A percentile compares a stretch with the other conserved stretches of the same genome.
These are phyloP conservation scores for Agrilus biguttatus DNA, from an alignment of 2,888 invertebrate species.

Conservation along the genomic window DNA sequence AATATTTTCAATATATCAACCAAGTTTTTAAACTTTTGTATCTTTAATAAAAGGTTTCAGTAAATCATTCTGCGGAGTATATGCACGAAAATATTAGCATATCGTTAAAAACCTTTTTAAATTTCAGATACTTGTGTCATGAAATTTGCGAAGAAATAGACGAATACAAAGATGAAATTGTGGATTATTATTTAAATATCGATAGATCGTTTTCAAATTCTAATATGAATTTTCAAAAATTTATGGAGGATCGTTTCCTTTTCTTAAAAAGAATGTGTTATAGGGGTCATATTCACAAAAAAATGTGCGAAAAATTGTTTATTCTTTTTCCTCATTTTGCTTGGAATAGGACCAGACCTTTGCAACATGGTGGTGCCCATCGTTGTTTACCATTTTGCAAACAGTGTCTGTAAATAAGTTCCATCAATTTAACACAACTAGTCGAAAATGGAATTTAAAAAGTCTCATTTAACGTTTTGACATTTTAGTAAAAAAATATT, in stretches of 20 bases:
- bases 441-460: too few species aligned
- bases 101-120: too few species aligned
- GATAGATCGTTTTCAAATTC: slow-evolving; percentile 13
- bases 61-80: too few species aligned
- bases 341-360: slow-evolving; percentile 20
- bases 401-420: too few species aligned
- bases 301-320: slow-evolving; percentile 33
- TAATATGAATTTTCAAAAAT: slow-evolving; percentile 16
- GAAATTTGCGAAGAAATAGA: slow-evolving; percentile 46
- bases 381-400: slow-evolving; percentile 1
- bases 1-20: too few species aligned
- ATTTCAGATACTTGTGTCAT: slow-evolving; percentile 35
- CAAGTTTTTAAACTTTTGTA: too few species aligned
- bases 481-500: too few species aligned
- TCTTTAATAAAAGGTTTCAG: too few species aligned
- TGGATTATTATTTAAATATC: slow-evolving; percentile 28
- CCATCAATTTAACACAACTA: too few species aligned
- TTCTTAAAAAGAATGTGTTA: slow-evolving; percentile 29
- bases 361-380: slow-evolving; percentile 20
- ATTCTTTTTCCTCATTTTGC: slow-evolving; percentile 17
- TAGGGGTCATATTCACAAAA: slow-evolving; percentile 34
- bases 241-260: slow-evolving; percentile 26
- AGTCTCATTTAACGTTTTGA: too few species aligned
- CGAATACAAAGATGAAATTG: slow-evolving; percentile 31
- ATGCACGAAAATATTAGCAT: too few species aligned